A percentile compares a stretch with the other conserved stretches of the same genome.
Evolutionary conservation across 2,113 vertebrate genomes (phyloP).

Genomic region (Desmodus rotundus): DNA sequence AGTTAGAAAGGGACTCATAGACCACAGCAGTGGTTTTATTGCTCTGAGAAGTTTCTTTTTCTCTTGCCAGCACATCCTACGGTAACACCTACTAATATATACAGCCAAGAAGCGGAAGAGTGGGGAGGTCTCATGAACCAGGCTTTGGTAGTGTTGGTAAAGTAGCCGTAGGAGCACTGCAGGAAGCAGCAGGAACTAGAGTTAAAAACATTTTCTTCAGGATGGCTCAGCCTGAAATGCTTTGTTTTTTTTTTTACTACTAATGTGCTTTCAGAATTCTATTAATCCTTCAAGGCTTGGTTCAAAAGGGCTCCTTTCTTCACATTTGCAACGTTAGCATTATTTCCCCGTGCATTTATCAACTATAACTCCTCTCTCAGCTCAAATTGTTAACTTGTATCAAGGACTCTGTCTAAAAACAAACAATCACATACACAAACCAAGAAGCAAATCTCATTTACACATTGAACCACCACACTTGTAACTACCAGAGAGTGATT

Average conservation of each 20-base stretch:
- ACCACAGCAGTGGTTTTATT: neutral
- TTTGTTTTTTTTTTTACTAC: neutral
- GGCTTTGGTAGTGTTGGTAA: neutral
- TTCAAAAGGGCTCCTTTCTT: neutral
- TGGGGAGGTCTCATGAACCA: neutral
- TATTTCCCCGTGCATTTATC: neutral
- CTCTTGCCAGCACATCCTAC: neutral
- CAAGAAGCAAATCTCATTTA: neutral
- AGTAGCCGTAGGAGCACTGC: neutral
- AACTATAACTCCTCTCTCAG: neutral
- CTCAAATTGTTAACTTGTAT: neutral
- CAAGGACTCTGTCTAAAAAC: neutral
- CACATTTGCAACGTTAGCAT: neutral
- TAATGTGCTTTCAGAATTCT: neutral
- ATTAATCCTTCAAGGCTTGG: neutral
- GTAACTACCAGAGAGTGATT: neutral
- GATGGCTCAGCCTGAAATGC: neutral
- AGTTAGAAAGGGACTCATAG: neutral
- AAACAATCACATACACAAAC: neutral
- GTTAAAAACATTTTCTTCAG: conserved; percentile 12
- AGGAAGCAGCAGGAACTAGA: neutral
- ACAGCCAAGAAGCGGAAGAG: neutral
- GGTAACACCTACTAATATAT: neutral
- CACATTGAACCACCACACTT: neutral
- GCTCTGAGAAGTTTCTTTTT: neutral